These are phyloP conservation scores for Ischnus inquisitorius DNA, from an alignment of 2,888 invertebrate genomes.

Conservation along the genomic window DNA sequence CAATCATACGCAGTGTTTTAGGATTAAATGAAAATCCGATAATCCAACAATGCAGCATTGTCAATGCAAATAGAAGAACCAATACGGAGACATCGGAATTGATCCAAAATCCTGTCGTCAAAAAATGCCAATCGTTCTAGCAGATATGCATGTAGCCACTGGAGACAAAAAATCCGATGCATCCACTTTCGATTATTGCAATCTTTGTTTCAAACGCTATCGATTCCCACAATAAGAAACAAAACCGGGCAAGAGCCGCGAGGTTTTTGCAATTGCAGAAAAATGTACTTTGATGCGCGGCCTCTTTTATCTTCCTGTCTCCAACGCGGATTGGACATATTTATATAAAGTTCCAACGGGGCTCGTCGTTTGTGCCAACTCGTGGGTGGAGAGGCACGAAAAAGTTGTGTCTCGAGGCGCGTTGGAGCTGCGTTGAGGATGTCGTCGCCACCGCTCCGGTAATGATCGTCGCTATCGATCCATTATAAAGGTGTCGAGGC, in stretches of 20 bases:
- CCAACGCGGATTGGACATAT: slow-evolving; percentile 39
- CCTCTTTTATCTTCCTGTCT: slow-evolving; percentile 52
- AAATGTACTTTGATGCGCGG: slow-evolving; percentile 37
- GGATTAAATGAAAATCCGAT: too few relatives aligned
- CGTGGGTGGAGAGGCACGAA: neutral
- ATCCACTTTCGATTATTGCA: slow-evolving; percentile 8
- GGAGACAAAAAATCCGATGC: neutral
- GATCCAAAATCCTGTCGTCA: neutral
- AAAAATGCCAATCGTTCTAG: neutral
- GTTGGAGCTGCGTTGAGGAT: neutral
- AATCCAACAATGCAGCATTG: neutral
- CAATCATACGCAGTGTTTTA: too few relatives aligned
- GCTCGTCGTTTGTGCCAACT: neutral
- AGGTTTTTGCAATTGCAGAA: slow-evolving; percentile 8
- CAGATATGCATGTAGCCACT: neutral
- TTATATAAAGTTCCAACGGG: slow-evolving; percentile 24
- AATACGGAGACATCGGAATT: neutral
- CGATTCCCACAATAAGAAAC: neutral
- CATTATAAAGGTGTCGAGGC: slow-evolving; percentile 26
- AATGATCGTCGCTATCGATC: slow-evolving; percentile 25
- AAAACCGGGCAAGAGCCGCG: slow-evolving; percentile 8
- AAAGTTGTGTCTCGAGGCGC: slow-evolving; percentile 1
- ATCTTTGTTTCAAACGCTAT: neutral
- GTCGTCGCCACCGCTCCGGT: neutral
- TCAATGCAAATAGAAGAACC: neutral